Conservation (phyloP, 2,113 vertebrate genomes). For the Murina feae region DNA sequence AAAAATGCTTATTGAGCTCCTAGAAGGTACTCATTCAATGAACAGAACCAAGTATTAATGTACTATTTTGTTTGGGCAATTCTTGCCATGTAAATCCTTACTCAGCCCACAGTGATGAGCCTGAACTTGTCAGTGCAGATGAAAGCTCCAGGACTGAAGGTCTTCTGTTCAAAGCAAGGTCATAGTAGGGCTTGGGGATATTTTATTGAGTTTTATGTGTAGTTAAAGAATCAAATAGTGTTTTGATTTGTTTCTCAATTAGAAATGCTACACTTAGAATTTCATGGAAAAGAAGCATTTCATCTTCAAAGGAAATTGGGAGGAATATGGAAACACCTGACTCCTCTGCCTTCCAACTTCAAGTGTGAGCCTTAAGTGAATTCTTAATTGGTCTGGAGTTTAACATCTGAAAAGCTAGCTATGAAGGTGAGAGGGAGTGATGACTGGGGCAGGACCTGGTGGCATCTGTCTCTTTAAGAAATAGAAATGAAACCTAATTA, state of each 20-base stretch:
- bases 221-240: constrained; percentile 59
- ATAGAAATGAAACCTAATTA: constrained; percentile 84
- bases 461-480: constrained; percentile 84
- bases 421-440: constrained; percentile 66
- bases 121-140: constrained; percentile 24
- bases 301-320: constrained; percentile 56
- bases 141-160: constrained; percentile 33
- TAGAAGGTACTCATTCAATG: not conserved
- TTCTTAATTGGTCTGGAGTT: constrained; percentile 59
- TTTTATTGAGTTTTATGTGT: constrained; percentile 56
- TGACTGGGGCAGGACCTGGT: constrained; percentile 72
- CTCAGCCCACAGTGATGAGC: not conserved
- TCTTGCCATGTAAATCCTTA: constrained; percentile 12
- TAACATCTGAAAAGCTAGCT: constrained; percentile 70
- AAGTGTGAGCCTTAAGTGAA: not conserved
- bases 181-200: constrained; percentile 31
- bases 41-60: not conserved
- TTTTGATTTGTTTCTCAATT: constrained; percentile 72
- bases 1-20: not conserved
- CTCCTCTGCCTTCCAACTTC: constrained; percentile 48
- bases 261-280: constrained; percentile 53
- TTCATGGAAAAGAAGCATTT: constrained; percentile 48
- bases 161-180: constrained; percentile 51
- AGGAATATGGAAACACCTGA: constrained; percentile 49
- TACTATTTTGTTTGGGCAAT: not conserved